Conservation (phyloP, 2,113 vertebrate genomes). For the Climacteris rufus region DNA sequence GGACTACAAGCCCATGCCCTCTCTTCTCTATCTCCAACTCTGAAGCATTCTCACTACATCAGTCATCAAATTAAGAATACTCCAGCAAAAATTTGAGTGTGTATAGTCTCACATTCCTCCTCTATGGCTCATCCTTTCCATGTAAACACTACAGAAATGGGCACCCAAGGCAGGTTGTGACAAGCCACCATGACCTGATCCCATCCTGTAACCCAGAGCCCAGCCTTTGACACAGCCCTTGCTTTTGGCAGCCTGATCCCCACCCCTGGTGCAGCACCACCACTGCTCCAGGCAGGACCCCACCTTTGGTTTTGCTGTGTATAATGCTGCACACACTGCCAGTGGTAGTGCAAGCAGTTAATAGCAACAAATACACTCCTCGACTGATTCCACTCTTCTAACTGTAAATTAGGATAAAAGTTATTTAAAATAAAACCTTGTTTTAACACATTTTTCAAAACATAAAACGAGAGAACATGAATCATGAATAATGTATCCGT, state of each 20-base stretch:
- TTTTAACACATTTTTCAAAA: slow-evolving; percentile 54
- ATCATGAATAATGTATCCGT: neutral
- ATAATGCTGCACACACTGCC: neutral
- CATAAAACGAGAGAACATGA: neutral
- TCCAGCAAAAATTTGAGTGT: neutral
- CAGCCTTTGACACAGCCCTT: neutral
- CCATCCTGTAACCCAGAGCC: neutral
- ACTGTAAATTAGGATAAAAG: neutral
- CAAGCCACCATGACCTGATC: accelerated
- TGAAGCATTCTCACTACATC: neutral
- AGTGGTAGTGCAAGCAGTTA: neutral
- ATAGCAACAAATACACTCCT: neutral
- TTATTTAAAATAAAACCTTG: slow-evolving; percentile 31
- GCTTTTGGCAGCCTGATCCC: neutral
- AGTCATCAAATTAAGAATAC: neutral
- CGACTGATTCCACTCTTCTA: neutral
- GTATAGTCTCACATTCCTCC: neutral
- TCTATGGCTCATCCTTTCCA: neutral
- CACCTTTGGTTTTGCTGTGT: neutral
- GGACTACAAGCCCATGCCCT: neutral
- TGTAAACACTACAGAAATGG: neutral
- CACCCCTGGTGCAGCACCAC: neutral
- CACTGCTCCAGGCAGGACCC: neutral
- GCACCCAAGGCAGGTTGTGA: neutral
- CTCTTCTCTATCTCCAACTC: neutral